Conservation (phyloP, 2,888 invertebrate genomes). For the Pseudolycoriella hygida region DNA sequence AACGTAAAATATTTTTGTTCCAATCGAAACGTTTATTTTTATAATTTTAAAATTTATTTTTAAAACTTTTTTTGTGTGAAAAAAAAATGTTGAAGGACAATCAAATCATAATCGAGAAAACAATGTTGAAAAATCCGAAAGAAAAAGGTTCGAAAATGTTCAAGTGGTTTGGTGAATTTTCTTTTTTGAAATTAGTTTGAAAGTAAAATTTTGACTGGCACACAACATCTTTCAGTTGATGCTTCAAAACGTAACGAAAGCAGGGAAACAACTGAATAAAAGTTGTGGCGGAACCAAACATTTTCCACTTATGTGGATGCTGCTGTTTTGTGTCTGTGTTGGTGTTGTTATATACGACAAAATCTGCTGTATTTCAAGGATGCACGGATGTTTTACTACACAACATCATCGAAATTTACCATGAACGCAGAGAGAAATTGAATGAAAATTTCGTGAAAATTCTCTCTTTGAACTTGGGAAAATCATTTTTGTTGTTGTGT, state of each 20-base stretch:
- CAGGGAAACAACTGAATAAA: slow-evolving; percentile 9
- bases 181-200: too few species aligned
- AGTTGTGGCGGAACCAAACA: slow-evolving; percentile 5
- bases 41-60: too few species aligned
- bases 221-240: neutral
- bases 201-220: neutral
- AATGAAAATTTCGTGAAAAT: neutral
- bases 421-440: neutral
- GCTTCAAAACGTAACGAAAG: slow-evolving; percentile 8
- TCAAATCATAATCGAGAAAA: too few species aligned
- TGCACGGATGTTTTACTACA: neutral
- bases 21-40: too few species aligned
- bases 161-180: too few species aligned
- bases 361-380: neutral
- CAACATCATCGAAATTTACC: neutral
- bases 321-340: too few species aligned
- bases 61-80: too few species aligned
- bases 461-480: neutral
- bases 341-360: neutral
- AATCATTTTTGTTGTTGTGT: neutral
- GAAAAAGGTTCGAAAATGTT: too few species aligned
- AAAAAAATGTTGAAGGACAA: too few species aligned
- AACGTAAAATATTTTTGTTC: too few species aligned
- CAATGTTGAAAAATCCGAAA: too few species aligned
- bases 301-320: neutral